These are phyloP conservation scores for Tragelaphus oryx DNA, from an alignment of 2,797 vertebrate species.

Conservation along the genomic window DNA sequence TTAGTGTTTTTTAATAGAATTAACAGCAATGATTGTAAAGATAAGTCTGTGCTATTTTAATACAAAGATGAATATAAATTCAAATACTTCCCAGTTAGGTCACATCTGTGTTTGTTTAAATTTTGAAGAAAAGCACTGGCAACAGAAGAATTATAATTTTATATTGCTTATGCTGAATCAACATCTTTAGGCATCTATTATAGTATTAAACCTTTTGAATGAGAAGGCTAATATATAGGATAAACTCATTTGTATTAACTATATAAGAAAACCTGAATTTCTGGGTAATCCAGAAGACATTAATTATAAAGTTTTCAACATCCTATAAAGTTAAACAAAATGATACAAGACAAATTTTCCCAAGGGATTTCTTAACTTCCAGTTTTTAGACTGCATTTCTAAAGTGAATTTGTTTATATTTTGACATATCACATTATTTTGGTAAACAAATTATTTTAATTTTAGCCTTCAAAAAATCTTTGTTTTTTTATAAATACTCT, in stretches of 20 bases:
- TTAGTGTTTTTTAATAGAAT: neutral
- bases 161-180: neutral
- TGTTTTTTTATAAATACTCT: neutral
- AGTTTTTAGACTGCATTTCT: conserved; percentile 25
- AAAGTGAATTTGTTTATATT: neutral
- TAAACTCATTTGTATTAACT: conserved; percentile 17
- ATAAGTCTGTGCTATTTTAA: neutral
- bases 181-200: neutral
- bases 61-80: conserved; percentile 9
- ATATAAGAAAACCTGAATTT: neutral
- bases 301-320: conserved; percentile 28
- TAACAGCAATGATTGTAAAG: conserved; percentile 3
- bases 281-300: neutral
- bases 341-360: neutral
- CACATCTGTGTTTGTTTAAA: conserved; percentile 26
- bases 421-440: neutral
- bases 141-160: neutral
- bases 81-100: neutral
- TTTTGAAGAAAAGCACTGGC: neutral
- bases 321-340: conserved; percentile 8
- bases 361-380: neutral
- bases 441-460: neutral
- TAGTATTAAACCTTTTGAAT: neutral
- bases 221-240: neutral
- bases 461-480: conserved; percentile 6